A percentile compares a stretch with the other conserved stretches of the same genome.
phyloP scores from a whole-genome alignment of 2,888 invertebrate genomes.

The Acanthosepion esculentum region DNA sequence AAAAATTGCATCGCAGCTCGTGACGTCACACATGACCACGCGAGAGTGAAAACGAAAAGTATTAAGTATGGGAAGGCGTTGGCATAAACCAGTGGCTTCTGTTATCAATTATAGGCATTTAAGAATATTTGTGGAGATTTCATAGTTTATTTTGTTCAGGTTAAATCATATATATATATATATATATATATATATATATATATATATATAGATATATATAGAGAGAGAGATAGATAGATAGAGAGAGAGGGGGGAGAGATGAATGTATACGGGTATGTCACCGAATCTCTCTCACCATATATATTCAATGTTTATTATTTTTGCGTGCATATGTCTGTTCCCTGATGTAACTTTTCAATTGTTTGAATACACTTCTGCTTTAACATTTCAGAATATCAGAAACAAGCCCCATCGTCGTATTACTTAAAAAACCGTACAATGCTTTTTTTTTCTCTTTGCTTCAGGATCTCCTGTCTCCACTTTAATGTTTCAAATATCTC shows the following conservation, averaged over 20 bases:
- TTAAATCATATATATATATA: not conserved
- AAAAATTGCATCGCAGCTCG: too few species aligned
- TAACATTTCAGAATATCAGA: not conserved
- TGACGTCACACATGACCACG: too few species aligned
- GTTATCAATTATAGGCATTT: too few species aligned
- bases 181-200: not conserved
- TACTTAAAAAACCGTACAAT: too few species aligned
- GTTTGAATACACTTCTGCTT: not conserved
- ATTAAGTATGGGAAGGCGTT: too few species aligned
- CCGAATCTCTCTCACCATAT: not conserved
- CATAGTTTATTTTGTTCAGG: too few species aligned
- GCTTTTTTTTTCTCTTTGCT: not conserved
- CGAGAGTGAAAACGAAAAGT: too few species aligned
- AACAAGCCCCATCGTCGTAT: not conserved
- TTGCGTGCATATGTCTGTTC: not conserved
- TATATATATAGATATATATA: not conserved
- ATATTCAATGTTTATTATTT: not conserved
- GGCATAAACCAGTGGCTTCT: too few species aligned
- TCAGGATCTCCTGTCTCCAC: not conserved
- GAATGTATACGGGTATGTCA: too few species aligned
- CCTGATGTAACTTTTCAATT: not conserved
- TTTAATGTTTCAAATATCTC: not conserved
- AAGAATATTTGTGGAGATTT: too few species aligned
- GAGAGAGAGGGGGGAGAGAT: too few species aligned
- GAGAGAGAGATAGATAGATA: not conserved